A percentile compares a stretch with the other conserved stretches of the same genome.
These are phyloP conservation scores for Caerostris extrusa DNA, from an alignment of 1,140 invertebrate species.

Conservation along the genomic window DNA sequence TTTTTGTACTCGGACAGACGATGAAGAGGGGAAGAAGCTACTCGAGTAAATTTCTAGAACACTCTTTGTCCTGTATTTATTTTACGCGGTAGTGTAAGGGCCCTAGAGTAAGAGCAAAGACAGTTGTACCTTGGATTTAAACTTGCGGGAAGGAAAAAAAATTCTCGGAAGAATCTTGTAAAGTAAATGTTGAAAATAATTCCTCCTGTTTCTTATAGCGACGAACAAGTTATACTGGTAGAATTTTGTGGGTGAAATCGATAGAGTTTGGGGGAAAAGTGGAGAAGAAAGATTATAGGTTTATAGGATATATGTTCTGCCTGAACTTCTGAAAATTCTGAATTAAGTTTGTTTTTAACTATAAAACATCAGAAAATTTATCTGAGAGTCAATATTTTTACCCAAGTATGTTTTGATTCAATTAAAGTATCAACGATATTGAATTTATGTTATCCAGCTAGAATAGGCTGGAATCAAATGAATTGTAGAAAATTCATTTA, in stretches of 20 bases:
- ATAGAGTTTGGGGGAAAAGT: background rate
- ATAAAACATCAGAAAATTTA: too few relatives aligned
- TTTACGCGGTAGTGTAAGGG: background rate
- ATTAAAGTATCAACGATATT: too few relatives aligned
- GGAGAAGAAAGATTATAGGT: background rate
- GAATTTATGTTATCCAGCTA: too few relatives aligned
- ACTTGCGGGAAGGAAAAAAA: background rate
- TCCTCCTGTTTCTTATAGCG: background rate
- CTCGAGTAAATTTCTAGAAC: background rate
- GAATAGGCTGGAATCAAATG: too few relatives aligned
- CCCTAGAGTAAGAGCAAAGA: background rate
- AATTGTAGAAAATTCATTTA: too few relatives aligned
- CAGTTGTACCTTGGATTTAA: background rate
- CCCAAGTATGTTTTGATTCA: too few relatives aligned
- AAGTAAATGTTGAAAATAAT: conserved; percentile 22
- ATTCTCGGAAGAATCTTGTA: background rate
- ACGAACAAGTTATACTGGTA: background rate
- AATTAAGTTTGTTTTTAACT: too few relatives aligned
- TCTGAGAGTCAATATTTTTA: too few relatives aligned
- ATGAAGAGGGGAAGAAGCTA: background rate
- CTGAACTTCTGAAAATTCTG: too few relatives aligned
- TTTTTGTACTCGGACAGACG: conserved; percentile 13
- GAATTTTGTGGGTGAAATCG: background rate
- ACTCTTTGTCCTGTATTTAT: background rate
- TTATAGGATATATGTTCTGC: too few relatives aligned